Conservation (phyloP, 2,797 vertebrate genomes). For the Sebastes minor region DNA sequence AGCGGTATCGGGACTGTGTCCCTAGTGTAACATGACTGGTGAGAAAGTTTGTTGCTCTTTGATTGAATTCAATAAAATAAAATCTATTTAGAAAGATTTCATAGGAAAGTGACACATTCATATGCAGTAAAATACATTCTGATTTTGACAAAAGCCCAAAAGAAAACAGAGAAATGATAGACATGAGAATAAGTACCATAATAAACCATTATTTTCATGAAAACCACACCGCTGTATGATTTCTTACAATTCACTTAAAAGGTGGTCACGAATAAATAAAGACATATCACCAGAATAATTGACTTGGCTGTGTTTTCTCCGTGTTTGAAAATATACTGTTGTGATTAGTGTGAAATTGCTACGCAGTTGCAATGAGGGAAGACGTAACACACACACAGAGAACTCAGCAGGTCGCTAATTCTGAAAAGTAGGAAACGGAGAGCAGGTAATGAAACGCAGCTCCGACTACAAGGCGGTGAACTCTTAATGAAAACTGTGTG, state of each 20-base stretch:
- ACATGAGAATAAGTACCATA: neutral
- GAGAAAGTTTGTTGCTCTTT: neutral
- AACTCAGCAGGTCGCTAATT: constrained; percentile 75
- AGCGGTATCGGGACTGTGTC: too few relatives aligned
- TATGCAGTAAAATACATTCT: neutral
- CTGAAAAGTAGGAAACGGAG: constrained; percentile 60
- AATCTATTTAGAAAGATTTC: neutral
- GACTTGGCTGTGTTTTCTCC: neutral
- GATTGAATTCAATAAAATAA: neutral
- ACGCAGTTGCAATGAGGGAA: constrained; percentile 61
- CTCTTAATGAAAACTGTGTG: constrained; percentile 37
- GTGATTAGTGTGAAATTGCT: constrained; percentile 52
- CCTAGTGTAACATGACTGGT: neutral
- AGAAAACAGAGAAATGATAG: neutral
- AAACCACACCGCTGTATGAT: neutral
- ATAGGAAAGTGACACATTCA: neutral
- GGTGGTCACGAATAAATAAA: constrained; percentile 30
- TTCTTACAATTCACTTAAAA: constrained; percentile 26
- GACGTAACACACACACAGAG: constrained; percentile 37
- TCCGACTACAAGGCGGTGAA: constrained; percentile 24
- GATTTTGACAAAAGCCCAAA: neutral
- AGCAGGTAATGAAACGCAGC: constrained; percentile 66
- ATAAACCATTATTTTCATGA: constrained; percentile 5
- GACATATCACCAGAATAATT: constrained; percentile 14
- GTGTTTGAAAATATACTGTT: constrained; percentile 26